Conservation (phyloP, 2,888 invertebrate species). For the Ariolimax columbianus region DNA sequence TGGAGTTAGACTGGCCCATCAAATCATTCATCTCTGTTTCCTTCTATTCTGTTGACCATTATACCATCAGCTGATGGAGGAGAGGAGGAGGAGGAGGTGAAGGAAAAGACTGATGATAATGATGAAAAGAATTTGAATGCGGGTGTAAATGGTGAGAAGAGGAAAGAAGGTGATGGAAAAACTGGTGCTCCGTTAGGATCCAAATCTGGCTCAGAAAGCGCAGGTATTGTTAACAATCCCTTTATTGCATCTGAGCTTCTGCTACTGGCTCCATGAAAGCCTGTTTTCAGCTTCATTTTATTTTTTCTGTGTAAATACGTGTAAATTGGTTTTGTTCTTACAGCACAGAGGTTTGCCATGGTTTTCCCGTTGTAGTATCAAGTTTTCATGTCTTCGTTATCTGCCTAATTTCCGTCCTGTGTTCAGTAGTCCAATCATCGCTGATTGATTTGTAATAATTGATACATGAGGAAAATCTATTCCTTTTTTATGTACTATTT, state of each 20-base stretch:
- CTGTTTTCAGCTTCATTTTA: conserved; percentile 17
- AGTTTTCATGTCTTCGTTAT: no score
- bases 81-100: background rate
- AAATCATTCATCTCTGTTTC: background rate
- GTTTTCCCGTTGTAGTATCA: background rate
- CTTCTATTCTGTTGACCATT: conserved; percentile 11
- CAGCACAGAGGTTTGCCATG: background rate
- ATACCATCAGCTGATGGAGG: background rate
- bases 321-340: background rate
- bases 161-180: background rate
- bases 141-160: background rate
- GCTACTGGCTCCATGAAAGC: background rate
- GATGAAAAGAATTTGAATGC: background rate
- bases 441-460: no score
- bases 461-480: no score
- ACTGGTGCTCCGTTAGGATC: conserved; percentile 24
- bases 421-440: no score
- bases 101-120: conserved; percentile 14
- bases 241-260: conserved; percentile 41
- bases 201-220: background rate
- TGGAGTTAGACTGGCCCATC: background rate
- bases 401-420: no score
- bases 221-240: conserved; percentile 30
- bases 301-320: background rate
- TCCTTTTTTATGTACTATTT: no score